A percentile compares a stretch with the other conserved stretches of the same genome.
Evolutionary conservation across 2,888 invertebrate genomes (phyloP).

Genomic region (Rotaria socialis): DNA sequence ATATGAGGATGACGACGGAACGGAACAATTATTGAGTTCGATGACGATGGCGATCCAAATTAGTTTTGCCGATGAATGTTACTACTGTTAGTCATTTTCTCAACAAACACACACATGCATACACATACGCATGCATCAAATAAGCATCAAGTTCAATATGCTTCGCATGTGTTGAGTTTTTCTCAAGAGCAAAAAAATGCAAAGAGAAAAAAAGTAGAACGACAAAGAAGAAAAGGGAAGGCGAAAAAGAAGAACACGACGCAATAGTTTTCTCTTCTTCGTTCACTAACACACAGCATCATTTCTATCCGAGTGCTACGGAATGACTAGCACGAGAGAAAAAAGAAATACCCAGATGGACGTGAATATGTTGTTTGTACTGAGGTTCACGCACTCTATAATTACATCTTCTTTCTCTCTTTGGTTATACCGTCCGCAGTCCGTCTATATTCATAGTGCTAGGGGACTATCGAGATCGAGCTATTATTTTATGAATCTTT

Average conservation of each 20-base stretch:
- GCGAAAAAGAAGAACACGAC: background rate
- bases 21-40: conserved; percentile 13
- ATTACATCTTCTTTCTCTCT: background rate
- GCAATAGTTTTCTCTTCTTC: background rate
- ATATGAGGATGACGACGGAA: background rate
- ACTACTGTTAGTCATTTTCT: conserved; percentile 8
- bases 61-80: background rate
- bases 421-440: background rate
- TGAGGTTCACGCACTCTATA: background rate
- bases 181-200: background rate
- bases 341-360: background rate
- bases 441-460: background rate
- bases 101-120: background rate
- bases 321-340: background rate
- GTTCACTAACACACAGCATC: background rate
- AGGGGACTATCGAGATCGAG: background rate
- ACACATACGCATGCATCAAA: background rate
- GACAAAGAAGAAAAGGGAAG: background rate
- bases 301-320: background rate
- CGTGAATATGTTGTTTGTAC: background rate
- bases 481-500: background rate
- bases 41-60: background rate
- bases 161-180: background rate
- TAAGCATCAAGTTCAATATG: background rate
- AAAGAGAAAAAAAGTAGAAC: background rate